Percentiles rank a stretch among this genome's conserved stretches.
These are phyloP conservation scores for Psix sp. DNA, from an alignment of 1,140 invertebrate species.

Conservation along the genomic window DNA sequence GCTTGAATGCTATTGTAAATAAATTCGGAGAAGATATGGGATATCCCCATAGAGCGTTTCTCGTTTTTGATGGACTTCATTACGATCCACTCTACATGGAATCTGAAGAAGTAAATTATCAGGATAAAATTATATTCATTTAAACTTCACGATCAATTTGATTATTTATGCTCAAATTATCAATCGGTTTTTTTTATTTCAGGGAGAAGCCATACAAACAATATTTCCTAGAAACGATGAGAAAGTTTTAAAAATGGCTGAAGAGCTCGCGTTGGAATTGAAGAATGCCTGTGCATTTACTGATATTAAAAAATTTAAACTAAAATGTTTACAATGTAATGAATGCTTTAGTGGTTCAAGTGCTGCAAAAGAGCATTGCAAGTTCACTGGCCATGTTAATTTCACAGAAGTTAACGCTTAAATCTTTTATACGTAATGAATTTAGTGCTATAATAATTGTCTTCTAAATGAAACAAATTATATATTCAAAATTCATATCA, in stretches of 20 bases:
- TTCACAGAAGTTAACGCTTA: slow-evolving; percentile 87
- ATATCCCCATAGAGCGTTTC: slow-evolving; percentile 89
- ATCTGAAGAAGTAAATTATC: slow-evolving; percentile 78
- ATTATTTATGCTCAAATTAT: slow-evolving; percentile 2
- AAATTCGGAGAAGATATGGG: slow-evolving; percentile 95
- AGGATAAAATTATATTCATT: slow-evolving; percentile 2
- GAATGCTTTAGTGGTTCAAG: slow-evolving; percentile 84
- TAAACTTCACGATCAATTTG: too few relatives aligned
- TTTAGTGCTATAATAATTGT: too few relatives aligned
- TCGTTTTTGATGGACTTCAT: slow-evolving; percentile 97
- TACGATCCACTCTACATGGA: slow-evolving; percentile 96
- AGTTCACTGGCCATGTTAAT: slow-evolving; percentile 88
- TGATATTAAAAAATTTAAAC: slow-evolving; percentile 90
- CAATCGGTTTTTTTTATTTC: slow-evolving; percentile 26
- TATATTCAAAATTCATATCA: too few relatives aligned
- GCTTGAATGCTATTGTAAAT: slow-evolving; percentile 91
- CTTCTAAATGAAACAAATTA: too few relatives aligned
- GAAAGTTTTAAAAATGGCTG: slow-evolving; percentile 85
- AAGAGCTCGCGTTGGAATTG: slow-evolving; percentile 90
- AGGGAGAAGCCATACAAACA: slow-evolving; percentile 85
- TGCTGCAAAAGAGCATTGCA: slow-evolving; percentile 90
- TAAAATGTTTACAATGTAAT: slow-evolving; percentile 89
- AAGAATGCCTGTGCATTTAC: slow-evolving; percentile 92
- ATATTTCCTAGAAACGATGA: slow-evolving; percentile 88
- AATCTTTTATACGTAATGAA: too few relatives aligned